A percentile compares a stretch with the other conserved stretches of the same genome.
phyloP scores from a whole-genome alignment of 2,888 invertebrate genomes.

The Hylaea fasciaria region DNA sequence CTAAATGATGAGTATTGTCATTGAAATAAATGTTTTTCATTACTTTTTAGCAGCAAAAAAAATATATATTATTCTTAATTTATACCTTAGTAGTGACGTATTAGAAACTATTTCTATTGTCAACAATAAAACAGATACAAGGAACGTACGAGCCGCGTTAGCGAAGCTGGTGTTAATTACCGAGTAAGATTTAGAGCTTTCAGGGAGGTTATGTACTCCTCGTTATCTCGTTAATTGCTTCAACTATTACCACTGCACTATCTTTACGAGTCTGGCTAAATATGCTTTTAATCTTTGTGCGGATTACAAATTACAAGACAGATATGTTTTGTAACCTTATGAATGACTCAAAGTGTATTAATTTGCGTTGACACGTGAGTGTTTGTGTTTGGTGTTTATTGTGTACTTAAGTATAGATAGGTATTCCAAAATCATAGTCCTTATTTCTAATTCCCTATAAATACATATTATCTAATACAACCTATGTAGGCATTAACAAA shows the following conservation, averaged over 20 bases:
- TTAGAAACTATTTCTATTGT: constrained; percentile 6
- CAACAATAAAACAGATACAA: constrained; percentile 19
- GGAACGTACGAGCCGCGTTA: constrained; percentile 42
- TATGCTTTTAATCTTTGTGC: constrained; percentile 30
- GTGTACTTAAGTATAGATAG: no score
- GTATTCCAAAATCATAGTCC: no score
- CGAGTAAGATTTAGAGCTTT: constrained; percentile 56
- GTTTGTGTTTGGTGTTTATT: no score
- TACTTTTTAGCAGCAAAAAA: no score
- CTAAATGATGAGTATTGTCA: no score
- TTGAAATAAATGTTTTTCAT: no score
- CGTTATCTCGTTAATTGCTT: constrained; percentile 52
- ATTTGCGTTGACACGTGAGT: no score
- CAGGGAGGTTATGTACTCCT: constrained; percentile 54
- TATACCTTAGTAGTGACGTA: background rate
- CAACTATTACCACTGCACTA: constrained; percentile 42
- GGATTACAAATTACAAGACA: constrained; percentile 20
- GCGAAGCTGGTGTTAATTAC: constrained; percentile 55
- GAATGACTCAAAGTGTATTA: no score
- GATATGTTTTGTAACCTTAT: background rate
- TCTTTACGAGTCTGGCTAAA: constrained; percentile 32
- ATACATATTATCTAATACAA: no score
- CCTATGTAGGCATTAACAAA: no score
- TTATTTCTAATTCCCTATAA: no score
- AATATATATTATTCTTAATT: no score